Percentiles rank a stretch among this genome's conserved stretches.
phyloP scores from a whole-genome alignment of 2,888 invertebrate species.

The Mesorhabditis belari region DNA sequence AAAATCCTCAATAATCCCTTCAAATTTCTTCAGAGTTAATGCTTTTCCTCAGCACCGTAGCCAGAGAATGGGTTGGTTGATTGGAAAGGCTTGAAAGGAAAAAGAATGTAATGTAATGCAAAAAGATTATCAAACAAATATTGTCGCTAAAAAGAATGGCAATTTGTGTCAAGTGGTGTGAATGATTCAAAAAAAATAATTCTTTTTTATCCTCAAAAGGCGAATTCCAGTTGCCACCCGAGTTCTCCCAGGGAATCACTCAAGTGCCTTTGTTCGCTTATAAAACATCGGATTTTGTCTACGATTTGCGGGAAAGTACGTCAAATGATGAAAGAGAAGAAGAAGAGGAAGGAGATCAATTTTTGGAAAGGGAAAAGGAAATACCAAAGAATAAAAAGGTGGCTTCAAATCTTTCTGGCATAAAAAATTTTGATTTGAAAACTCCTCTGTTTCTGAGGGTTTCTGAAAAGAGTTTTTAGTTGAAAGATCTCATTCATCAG shows the following conservation, averaged over 20 bases:
- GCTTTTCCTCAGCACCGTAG: background rate
- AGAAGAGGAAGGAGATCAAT: background rate
- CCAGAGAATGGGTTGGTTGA: background rate
- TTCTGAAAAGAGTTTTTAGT: slow-evolving; percentile 14
- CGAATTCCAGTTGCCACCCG: slow-evolving; percentile 29
- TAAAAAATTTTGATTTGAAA: too few species aligned
- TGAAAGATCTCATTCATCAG: slow-evolving; percentile 23
- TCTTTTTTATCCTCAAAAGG: slow-evolving; percentile 1
- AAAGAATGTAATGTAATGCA: too few species aligned
- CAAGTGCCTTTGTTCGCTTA: slow-evolving; percentile 31
- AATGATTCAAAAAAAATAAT: slow-evolving; percentile 2
- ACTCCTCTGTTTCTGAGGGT: too few species aligned
- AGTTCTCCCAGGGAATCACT: slow-evolving; percentile 22
- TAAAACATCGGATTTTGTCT: slow-evolving; percentile 36
- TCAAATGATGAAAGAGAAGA: slow-evolving; percentile 2
- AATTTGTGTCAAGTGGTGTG: slow-evolving; percentile 10
- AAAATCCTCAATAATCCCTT: background rate
- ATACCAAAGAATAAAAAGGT: background rate
- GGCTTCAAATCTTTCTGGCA: background rate
- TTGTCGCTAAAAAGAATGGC: too few species aligned
- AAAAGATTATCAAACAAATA: too few species aligned
- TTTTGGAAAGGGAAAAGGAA: background rate
- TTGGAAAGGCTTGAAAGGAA: background rate
- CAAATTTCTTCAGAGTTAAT: background rate
- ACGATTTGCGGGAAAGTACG: slow-evolving; percentile 22